Evolutionary conservation across 2,113 vertebrate species (phyloP).

Genomic region (Syrrhaptes paradoxus): DNA sequence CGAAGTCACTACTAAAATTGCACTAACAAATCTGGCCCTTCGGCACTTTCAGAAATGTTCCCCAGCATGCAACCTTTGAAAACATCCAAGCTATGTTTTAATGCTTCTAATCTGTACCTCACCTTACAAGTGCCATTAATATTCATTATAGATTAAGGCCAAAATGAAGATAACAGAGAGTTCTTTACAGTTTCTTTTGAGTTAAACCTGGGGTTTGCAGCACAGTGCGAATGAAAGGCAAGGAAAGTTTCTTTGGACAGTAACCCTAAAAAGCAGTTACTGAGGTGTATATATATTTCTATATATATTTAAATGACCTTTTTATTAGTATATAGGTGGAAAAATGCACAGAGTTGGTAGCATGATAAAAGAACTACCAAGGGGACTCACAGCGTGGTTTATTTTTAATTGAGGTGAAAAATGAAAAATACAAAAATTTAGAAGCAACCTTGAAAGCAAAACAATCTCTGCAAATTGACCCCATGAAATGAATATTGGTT

Average conservation of each 20-base stretch:
- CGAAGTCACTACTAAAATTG: not conserved
- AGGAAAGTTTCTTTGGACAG: slow-evolving; percentile 17
- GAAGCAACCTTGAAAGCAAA: slow-evolving; percentile 37
- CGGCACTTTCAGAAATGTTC: slow-evolving; percentile 5
- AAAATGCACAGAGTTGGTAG: slow-evolving; percentile 31
- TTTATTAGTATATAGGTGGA: slow-evolving; percentile 39
- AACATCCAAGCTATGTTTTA: slow-evolving; percentile 33
- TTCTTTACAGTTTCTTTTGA: slow-evolving; percentile 24
- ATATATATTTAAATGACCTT: not conserved
- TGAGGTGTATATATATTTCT: not conserved
- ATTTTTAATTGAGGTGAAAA: slow-evolving; percentile 79
- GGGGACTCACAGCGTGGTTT: slow-evolving; percentile 68
- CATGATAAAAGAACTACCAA: slow-evolving; percentile 58
- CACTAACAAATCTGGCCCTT: slow-evolving; percentile 10
- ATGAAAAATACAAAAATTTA: slow-evolving; percentile 37
- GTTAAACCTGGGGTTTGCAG: not conserved
- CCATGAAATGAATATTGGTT: not conserved
- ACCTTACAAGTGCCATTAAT: slow-evolving; percentile 55
- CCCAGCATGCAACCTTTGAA: slow-evolving; percentile 31
- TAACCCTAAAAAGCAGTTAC: slow-evolving; percentile 7
- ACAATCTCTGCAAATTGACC: not conserved
- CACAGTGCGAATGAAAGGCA: not conserved
- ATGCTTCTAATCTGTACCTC: slow-evolving; percentile 42
- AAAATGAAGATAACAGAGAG: slow-evolving; percentile 25
- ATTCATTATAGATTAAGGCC: slow-evolving; percentile 51